Base-by-base conservation (phyloP, 2,113 vertebrate genomes). In the Neolamprologus tretocephalus region DNA sequence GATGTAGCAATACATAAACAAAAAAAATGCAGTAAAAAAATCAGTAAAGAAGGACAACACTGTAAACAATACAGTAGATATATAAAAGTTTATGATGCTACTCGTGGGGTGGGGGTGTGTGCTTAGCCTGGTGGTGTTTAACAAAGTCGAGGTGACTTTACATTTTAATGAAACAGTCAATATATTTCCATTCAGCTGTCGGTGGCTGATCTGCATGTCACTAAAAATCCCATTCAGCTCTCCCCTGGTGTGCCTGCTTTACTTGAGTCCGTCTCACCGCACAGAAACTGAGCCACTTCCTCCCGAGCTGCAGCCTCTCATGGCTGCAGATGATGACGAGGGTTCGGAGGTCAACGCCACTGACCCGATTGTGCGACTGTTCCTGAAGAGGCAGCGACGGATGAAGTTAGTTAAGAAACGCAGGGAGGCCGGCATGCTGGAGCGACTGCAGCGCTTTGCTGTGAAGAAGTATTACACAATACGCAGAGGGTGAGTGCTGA, bases 231-330 rank as follows among this genome's bases (percentile, higher is more conserved):
- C 31, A n/a, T 80, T 80, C 19, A 14, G n/a, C 13, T 40, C 13
- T 45, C 66, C 23, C 66, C 66, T 26, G 40, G n/a, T 23, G n/a
- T 26, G 33, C 49, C 49, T 17, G 33, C 51, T 81, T 53, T 42
- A 23, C 35, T 81, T 26, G 16, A 82, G 28, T 21, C 16, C 3
- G 0, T 82, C 21, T 91, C 19, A 6, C n/a, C 49, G 82, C 54
- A 61, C 93, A 98, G 98, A 97, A 89, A 97, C 96, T 0, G 95
- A 97, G 45, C 97, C 98, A 1, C 95, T 99, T 31, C 97, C 98
- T 35, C 97, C 97, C 0, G 98, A 99, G 95, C 96, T 99, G 87
- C 97, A 97, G 84, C 97, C 98, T 13, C 93, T 99, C 2, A 31
- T 97, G 19, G 95, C 95, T 2, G 94, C 95, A 14, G 93, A 90